Base-by-base conservation (phyloP, 1,140 invertebrate species). In the Andricus grossulariae region DNA sequence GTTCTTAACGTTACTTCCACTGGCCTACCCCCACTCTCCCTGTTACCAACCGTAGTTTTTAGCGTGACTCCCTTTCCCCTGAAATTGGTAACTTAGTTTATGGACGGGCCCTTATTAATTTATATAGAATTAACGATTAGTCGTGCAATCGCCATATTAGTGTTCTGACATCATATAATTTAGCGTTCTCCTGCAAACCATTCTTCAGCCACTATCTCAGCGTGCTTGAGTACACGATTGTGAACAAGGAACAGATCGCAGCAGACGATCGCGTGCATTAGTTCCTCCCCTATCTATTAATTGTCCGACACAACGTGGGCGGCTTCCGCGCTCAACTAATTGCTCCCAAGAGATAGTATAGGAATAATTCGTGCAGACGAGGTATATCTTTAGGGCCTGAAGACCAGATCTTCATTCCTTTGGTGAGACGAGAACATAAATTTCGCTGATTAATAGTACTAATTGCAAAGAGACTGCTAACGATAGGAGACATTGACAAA, bases 281-380 rank as follows among this genome's bases (percentile, higher is more conserved):
- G 74, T 77, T 76, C 79, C 76, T 74, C 57, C 72, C 76, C 80
- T 83, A 81, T 87, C 85, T 87, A 88, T 88, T 87, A 88, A 88
- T 88, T 87, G 87, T 85, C 73, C 84, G 79, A 81, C 84, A 45
- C 60, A 80, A 85, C 86, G 85, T 87, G 87, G 86, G 86, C 83
- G 87, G 85, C 83, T 86, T 80, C 83, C 82, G 81, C 78, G 71
- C 76, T 71, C 83, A 82, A 85, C 86, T 88, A 88, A 88, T 88
- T 87, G 83, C 80, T 77, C 78, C 76, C 76, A 51, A 55, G 74
- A 82, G 84, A 86, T 84, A 83, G 82, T 73, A 75, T 75, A 71
- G 75, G 72, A 85, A 85, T 85, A 86, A 86, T 86, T 86, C 81
- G 79, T 82, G 79, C 50, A 73, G 72, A 73, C 25, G 60, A n/a